Conservation (phyloP, 1,140 invertebrate genomes). For the Cherax quadricarinatus region DNA sequence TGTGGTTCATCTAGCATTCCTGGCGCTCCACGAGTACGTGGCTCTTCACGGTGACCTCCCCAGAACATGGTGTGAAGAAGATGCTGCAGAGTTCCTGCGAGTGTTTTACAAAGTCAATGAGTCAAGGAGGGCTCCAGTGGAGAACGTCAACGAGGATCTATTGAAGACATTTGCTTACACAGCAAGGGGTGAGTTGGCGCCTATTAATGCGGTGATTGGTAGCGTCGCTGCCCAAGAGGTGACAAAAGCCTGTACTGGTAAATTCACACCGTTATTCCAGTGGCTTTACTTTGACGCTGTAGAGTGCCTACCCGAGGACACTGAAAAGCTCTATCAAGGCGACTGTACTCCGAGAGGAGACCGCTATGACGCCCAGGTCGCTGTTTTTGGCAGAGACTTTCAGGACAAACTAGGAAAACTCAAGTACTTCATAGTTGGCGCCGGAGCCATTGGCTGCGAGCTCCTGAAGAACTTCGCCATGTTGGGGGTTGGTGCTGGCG, state of each 20-base stretch:
- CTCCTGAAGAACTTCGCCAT: constrained; percentile 98
- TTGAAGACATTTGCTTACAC: constrained; percentile 86
- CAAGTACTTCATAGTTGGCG: constrained; percentile 91
- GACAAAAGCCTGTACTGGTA: constrained; percentile 98
- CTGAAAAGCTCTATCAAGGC: constrained; percentile 82
- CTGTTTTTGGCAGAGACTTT: constrained; percentile 94
- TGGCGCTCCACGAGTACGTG: constrained; percentile 86
- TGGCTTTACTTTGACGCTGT: constrained; percentile 98
- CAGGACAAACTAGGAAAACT: constrained; percentile 83
- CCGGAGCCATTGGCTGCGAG: constrained; percentile 99
- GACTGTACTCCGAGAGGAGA: constrained; percentile 81
- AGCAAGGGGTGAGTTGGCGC: constrained; percentile 88
- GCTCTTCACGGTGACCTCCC: constrained; percentile 82
- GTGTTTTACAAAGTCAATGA: constrained; percentile 81
- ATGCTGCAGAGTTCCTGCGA: constrained; percentile 86
- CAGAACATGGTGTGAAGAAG: constrained; percentile 86
- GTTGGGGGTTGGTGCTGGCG: constrained; percentile 91
- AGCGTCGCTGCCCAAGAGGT: constrained; percentile 81
- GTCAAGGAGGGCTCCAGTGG: constrained; percentile 80
- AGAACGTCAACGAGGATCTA: constrained; percentile 85
- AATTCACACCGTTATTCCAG: constrained; percentile 96
- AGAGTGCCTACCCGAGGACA: constrained; percentile 90
- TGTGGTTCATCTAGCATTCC: constrained; percentile 92
- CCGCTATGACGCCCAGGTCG: constrained; percentile 92
- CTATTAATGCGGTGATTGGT: constrained; percentile 93